phyloP scores from a whole-genome alignment of 2,888 invertebrate species.

The Escarpia spicata region DNA sequence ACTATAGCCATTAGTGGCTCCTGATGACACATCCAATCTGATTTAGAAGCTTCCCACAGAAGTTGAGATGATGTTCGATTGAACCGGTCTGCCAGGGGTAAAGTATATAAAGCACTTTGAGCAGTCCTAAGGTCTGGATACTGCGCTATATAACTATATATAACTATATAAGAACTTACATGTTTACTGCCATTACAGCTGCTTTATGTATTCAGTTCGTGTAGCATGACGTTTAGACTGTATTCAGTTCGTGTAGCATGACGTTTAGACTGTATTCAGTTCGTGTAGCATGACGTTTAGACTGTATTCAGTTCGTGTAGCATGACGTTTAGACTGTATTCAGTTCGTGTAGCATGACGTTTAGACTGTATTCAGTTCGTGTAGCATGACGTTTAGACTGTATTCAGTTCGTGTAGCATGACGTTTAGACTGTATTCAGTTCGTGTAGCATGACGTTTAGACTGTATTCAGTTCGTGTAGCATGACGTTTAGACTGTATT shows the following conservation, averaged over 20 bases:
- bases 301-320: background rate
- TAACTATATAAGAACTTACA: too few relatives aligned
- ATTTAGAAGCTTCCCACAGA: too few relatives aligned
- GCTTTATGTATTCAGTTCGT: too few relatives aligned
- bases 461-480: background rate
- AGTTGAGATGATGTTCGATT: too few relatives aligned
- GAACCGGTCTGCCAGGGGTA: too few relatives aligned
- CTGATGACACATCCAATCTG: too few relatives aligned
- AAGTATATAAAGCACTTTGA: too few relatives aligned
- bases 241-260: background rate
- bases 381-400: background rate
- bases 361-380: background rate
- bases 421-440: background rate
- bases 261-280: background rate
- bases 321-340: background rate
- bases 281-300: background rate
- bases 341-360: background rate
- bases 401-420: background rate
- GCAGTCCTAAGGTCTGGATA: too few relatives aligned
- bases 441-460: background rate
- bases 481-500: background rate
- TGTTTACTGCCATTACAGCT: too few relatives aligned
- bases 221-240: background rate
- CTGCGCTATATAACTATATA: too few relatives aligned
- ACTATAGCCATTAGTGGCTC: too few relatives aligned